These are phyloP conservation scores for Brienomyrus longianalis DNA, from an alignment of 2,113 vertebrate genomes.

Conservation along the genomic window DNA sequence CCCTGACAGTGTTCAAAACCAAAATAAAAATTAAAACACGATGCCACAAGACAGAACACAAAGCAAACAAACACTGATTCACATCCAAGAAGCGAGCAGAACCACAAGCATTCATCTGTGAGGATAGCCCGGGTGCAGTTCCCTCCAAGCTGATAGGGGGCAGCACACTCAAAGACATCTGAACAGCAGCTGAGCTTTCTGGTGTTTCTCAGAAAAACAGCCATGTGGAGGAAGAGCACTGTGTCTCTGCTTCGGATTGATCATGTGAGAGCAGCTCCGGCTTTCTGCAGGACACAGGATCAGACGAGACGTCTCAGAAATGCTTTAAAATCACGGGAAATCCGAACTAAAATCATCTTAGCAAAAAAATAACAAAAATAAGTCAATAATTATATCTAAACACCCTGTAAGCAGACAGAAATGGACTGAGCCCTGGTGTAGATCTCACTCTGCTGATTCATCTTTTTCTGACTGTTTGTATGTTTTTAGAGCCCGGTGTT, in stretches of 20 bases:
- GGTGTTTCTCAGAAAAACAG: neutral
- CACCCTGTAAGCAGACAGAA: neutral
- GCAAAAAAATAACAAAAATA: neutral
- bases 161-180: conserved; percentile 55
- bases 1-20: neutral
- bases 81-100: neutral
- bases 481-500: neutral
- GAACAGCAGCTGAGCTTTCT: neutral
- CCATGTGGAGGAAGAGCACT: neutral
- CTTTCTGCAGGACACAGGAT: neutral
- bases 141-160: conserved; percentile 53
- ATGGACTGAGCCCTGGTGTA: neutral
- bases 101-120: neutral
- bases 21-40: neutral
- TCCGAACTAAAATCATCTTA: neutral
- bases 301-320: neutral
- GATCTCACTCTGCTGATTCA: conserved; percentile 20
- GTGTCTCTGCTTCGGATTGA: neutral
- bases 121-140: conserved; percentile 10
- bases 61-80: neutral
- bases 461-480: neutral
- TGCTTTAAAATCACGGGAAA: neutral
- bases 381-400: neutral
- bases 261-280: neutral
- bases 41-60: neutral